phyloP scores from a whole-genome alignment of 1,140 invertebrate species.

The Goniozus legneri region DNA sequence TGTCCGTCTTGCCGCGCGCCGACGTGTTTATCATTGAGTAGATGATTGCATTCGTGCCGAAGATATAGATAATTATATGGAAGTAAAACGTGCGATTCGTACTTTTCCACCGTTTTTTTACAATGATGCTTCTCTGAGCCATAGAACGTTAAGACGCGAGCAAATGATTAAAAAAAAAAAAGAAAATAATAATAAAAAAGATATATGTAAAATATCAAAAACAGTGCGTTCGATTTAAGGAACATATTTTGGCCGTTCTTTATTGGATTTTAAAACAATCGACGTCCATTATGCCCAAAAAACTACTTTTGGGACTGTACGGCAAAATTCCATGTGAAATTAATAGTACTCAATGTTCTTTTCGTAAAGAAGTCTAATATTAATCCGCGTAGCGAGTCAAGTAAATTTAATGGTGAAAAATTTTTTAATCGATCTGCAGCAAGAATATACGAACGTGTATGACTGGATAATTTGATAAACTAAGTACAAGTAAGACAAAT shows the following conservation, averaged over 20 bases:
- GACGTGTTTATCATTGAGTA: neutral
- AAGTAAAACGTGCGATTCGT: constrained; percentile 20
- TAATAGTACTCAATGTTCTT: constrained; percentile 43
- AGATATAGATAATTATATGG: constrained; percentile 1
- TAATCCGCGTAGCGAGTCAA: constrained; percentile 22
- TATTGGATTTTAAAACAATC: constrained; percentile 19
- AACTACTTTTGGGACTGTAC: constrained; percentile 45
- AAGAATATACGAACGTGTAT: constrained; percentile 52
- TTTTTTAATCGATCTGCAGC: constrained; percentile 39
- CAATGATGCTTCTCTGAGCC: constrained; percentile 23
- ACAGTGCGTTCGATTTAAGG: constrained; percentile 18
- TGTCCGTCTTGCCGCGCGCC: constrained; percentile 6
- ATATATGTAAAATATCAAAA: neutral
- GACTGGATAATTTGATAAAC: constrained; percentile 58
- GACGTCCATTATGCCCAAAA: constrained; percentile 21
- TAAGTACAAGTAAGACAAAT: constrained; percentile 59
- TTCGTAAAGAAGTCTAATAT: constrained; percentile 40
- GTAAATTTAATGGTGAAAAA: constrained; percentile 1
- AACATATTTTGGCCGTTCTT: constrained; percentile 26
- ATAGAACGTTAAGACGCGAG: constrained; percentile 17
- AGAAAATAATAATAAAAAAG: constrained; percentile 4
- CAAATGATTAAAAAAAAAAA: constrained; percentile 9
- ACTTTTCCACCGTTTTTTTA: constrained; percentile 34
- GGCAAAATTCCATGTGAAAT: constrained; percentile 36
- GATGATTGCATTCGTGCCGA: constrained; percentile 2